Evolutionary conservation across 2,797 vertebrate species (phyloP).

Genomic region (Dallia pectoralis): DNA sequence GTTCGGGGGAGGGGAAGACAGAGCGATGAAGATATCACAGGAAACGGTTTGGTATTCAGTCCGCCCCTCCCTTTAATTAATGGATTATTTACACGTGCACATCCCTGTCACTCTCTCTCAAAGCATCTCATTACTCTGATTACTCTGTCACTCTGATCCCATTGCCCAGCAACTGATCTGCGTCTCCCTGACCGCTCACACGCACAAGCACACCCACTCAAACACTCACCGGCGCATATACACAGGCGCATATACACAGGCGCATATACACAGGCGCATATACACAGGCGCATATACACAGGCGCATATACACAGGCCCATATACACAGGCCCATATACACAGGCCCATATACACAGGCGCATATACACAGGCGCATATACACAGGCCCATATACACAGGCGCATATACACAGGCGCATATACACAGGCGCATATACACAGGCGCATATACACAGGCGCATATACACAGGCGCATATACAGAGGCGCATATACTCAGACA

Average conservation of each 20-base stretch:
- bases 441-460: too few species aligned
- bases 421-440: too few species aligned
- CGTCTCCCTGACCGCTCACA: slow-evolving; percentile 15
- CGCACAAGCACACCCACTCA: slow-evolving; percentile 1
- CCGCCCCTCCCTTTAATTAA: slow-evolving; percentile 87
- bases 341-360: too few species aligned
- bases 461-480: too few species aligned
- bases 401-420: too few species aligned
- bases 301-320: too few species aligned
- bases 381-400: too few species aligned
- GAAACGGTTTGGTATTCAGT: slow-evolving; percentile 70
- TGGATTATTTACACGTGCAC: slow-evolving; percentile 93
- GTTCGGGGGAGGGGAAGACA: not conserved
- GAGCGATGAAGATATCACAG: slow-evolving; percentile 67
- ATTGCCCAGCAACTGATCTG: slow-evolving; percentile 58
- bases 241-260: not conserved
- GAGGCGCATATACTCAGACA: too few species aligned
- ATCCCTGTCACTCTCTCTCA: slow-evolving; percentile 82
- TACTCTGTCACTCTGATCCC: slow-evolving; percentile 84
- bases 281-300: too few species aligned
- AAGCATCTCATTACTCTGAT: slow-evolving; percentile 86
- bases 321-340: too few species aligned
- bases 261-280: too few species aligned
- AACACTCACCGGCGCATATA: slow-evolving; percentile 7
- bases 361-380: too few species aligned